These are phyloP conservation scores for Torymus tubicola DNA, from an alignment of 2,888 invertebrate genomes.

Conservation along the genomic window DNA sequence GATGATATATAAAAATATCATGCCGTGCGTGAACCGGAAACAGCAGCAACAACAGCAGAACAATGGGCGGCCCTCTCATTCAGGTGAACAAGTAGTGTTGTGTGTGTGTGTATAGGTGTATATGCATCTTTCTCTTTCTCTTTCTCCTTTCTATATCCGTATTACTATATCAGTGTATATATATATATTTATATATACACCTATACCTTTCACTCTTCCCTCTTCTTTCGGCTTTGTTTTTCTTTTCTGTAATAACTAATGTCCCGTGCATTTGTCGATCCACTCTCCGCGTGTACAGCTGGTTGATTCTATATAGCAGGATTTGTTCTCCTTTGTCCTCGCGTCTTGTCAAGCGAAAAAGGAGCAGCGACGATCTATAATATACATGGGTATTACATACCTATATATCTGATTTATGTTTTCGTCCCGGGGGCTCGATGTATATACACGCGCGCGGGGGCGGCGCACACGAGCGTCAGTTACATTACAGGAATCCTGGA, in stretches of 20 bases:
- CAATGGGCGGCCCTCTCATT: slow-evolving; percentile 23
- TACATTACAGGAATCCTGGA: too few relatives aligned
- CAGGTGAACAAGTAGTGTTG: slow-evolving; percentile 32
- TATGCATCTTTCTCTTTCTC: too few relatives aligned
- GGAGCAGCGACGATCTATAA: not conserved
- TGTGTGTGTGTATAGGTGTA: too few relatives aligned
- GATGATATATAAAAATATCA: not conserved
- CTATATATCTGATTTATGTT: not conserved
- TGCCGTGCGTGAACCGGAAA: too few relatives aligned
- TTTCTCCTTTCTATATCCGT: too few relatives aligned
- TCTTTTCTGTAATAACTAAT: not conserved
- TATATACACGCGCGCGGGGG: too few relatives aligned
- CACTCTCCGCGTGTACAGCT: not conserved
- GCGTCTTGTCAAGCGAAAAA: not conserved
- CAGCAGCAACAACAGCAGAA: too few relatives aligned
- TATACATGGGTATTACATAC: not conserved
- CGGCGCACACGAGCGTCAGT: too few relatives aligned
- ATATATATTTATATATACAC: too few relatives aligned
- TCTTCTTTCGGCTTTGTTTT: not conserved
- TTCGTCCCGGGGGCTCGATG: not conserved
- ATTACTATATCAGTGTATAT: too few relatives aligned
- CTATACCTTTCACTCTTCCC: too few relatives aligned
- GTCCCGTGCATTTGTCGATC: not conserved
- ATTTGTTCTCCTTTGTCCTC: too few relatives aligned
- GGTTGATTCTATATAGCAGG: not conserved